These are phyloP conservation scores for Ahaetulla prasina DNA, from an alignment of 2,113 vertebrate species.

Conservation along the genomic window DNA sequence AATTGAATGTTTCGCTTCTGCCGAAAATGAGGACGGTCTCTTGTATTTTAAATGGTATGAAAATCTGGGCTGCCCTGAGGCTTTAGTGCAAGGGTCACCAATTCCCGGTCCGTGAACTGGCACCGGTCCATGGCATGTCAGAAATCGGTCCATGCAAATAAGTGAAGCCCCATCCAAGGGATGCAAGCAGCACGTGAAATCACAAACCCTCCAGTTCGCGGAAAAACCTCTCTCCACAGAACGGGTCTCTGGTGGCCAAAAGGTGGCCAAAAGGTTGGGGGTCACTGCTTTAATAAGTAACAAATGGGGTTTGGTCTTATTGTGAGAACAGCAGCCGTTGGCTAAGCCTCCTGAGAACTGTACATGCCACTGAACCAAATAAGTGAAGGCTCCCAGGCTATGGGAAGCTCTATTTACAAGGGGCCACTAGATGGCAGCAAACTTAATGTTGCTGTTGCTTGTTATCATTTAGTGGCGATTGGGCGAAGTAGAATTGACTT, in stretches of 20 bases:
- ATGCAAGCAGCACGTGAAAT: too few species aligned
- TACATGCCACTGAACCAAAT: not conserved
- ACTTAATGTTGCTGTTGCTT: not conserved
- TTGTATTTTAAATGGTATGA: not conserved
- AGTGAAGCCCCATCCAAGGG: too few species aligned
- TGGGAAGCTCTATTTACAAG: not conserved
- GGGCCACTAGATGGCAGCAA: not conserved
- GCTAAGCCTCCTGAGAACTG: not conserved
- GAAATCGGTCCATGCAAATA: too few species aligned
- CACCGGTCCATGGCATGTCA: too few species aligned
- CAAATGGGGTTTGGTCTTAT: not conserved
- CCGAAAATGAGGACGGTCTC: not conserved
- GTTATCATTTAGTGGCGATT: not conserved
- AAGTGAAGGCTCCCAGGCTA: not conserved
- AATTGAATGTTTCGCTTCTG: not conserved
- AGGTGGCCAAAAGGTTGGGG: too few species aligned
- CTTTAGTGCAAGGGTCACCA: not conserved
- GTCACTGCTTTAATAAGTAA: not conserved
- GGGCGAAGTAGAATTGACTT: not conserved
- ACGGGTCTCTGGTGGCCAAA: too few species aligned
- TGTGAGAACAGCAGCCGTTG: not conserved
- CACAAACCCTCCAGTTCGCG: rapidly evolving
- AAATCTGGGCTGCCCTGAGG: not conserved
- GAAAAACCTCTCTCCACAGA: too few species aligned
- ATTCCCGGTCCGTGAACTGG: too few species aligned